phyloP scores from a whole-genome alignment of 2,888 invertebrate species.

The Athalia rosae region DNA sequence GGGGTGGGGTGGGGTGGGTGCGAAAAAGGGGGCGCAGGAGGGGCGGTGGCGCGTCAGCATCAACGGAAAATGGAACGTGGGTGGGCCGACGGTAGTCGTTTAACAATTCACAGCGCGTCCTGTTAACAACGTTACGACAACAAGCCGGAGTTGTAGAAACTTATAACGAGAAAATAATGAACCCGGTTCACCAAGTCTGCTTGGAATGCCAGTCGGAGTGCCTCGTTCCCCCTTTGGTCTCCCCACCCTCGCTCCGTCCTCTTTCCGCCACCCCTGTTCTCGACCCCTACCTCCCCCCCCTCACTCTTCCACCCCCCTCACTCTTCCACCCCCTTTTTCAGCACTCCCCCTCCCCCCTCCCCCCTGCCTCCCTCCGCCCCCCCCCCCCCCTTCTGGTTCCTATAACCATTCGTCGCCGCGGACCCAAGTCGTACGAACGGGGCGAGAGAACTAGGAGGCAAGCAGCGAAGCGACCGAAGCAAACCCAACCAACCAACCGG shows the following conservation, averaged over 20 bases:
- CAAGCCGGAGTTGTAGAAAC: conserved; percentile 72
- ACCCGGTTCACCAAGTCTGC: conserved; percentile 70
- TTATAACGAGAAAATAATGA: conserved; percentile 73
- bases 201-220: conserved; percentile 69
- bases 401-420: conserved; percentile 46
- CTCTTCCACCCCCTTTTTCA: conserved; percentile 8
- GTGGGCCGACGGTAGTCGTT: conserved; percentile 57
- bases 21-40: background rate
- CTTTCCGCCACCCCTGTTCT: background rate
- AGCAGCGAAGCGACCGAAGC: too few relatives aligned
- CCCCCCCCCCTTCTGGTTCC: conserved; percentile 29
- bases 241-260: conserved; percentile 31
- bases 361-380: conserved; percentile 21
- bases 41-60: conserved; percentile 49
- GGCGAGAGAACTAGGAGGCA: background rate
- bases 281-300: conserved; percentile 19
- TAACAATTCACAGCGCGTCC: conserved; percentile 71
- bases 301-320: conserved; percentile 35
- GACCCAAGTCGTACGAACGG: conserved; percentile 21
- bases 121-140: conserved; percentile 72
- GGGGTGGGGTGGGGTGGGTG: too few relatives aligned
- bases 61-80: conserved; percentile 46
- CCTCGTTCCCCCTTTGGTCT: conserved; percentile 48
- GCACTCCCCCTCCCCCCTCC: conserved; percentile 30
- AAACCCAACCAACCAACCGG: conserved; percentile 48